phyloP scores from a whole-genome alignment of 2,797 vertebrate genomes.

The Acanthopagrus latus region DNA sequence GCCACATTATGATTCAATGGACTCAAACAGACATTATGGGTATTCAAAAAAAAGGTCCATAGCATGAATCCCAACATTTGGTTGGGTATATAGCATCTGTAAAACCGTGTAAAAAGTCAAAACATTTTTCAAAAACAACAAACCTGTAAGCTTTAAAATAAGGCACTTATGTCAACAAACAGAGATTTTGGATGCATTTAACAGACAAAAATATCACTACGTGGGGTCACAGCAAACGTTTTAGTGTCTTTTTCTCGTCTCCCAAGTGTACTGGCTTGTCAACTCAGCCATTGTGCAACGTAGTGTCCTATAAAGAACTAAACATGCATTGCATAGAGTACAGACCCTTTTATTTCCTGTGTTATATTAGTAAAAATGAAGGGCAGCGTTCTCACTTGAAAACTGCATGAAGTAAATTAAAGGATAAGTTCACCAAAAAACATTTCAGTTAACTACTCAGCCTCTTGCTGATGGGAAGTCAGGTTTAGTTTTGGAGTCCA shows the following conservation, averaged over 20 bases:
- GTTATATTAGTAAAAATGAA: slow-evolving; percentile 10
- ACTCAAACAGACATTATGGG: slow-evolving; percentile 33
- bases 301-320: slow-evolving; percentile 62
- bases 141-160: slow-evolving; percentile 67
- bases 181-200: slow-evolving; percentile 54
- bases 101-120: slow-evolving; percentile 38
- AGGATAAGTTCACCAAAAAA: background rate
- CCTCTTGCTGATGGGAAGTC: too few relatives aligned
- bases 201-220: slow-evolving; percentile 40
- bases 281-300: slow-evolving; percentile 39
- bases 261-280: slow-evolving; percentile 61
- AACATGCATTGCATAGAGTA: slow-evolving; percentile 79
- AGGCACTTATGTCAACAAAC: slow-evolving; percentile 78
- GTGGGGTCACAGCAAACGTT: slow-evolving; percentile 66
- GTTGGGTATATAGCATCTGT: slow-evolving; percentile 39
- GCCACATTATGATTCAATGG: slow-evolving; percentile 46
- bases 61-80: slow-evolving; percentile 49
- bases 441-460: too few relatives aligned
- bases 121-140: slow-evolving; percentile 34
- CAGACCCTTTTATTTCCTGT: slow-evolving; percentile 55
- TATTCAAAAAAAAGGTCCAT: slow-evolving; percentile 18
- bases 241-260: slow-evolving; percentile 70
- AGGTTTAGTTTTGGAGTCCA: too few relatives aligned
- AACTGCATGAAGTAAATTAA: slow-evolving; percentile 22
- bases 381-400: slow-evolving; percentile 18